Base-by-base conservation (phyloP, 2,113 vertebrate genomes). In the Corythornis madagascariensis region DNA sequence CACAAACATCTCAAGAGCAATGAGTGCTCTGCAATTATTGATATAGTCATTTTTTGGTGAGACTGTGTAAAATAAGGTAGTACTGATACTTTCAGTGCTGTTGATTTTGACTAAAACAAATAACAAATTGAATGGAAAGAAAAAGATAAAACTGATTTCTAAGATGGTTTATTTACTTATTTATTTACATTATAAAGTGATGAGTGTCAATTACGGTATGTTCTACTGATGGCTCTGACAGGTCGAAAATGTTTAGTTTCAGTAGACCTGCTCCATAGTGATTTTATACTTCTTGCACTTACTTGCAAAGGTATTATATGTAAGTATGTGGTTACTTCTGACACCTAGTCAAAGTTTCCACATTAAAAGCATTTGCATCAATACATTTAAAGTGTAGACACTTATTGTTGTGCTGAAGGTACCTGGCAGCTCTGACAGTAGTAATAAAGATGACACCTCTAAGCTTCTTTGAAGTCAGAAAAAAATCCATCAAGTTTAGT, bases 31-130 rank as follows among this genome's bases (percentile, higher is more conserved):
- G 13, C 14, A 70, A 11, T 72, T 61, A 71, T 69, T 2, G 4
- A 20, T 70, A 29, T 2, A 64, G 20, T 61, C 1, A 25, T 83
- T 48, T 93, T 92, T 92, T 76, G 14, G 10, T 75, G 25, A 83
- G 28, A 4, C 38, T 86, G 9, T 2, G 53, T 90, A 84, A 64
- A 45, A 21, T 77, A 74, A 83, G 59, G 25, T 60, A 42, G 40
- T 42, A 28, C 2, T 79, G 16, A 70, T 91, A 42, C 16, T 53
- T 50, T 71, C 29, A 82, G 3, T 61, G 6, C 29, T 63, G 14
- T 43, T 78, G 25, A 45, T 71, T 93, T 93, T 19, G 14, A 72
- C 47, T 73, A 11, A 92, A 90, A 19, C 29, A 83, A 78, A 78
- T 48, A 69, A 93, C 33, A 13, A 79, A 15, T 7, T 65, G 56